Evolutionary conservation across 53 echinoderm and acorn worm genomes (phyloP).

Genomic region (Hippasteria phrygiana): DNA sequence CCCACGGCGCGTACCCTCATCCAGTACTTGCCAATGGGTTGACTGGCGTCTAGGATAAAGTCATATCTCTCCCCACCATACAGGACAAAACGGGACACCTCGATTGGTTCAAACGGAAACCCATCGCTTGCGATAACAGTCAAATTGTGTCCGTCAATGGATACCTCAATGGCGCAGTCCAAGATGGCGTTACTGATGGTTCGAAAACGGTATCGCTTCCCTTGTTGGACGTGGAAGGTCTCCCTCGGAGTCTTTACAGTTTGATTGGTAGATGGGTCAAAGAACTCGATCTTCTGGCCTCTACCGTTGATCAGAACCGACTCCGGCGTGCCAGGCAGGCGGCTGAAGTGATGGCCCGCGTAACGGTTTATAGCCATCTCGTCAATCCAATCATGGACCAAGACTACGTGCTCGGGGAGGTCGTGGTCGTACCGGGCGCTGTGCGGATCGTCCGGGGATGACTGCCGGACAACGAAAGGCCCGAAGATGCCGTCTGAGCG

Average conservation of each 20-base stretch:
- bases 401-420: conserved; percentile 63
- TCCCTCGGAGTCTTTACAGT: conserved; percentile 7
- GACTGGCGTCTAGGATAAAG: conserved; percentile 58
- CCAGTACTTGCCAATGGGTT: conserved; percentile 64
- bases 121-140: conserved; percentile 75
- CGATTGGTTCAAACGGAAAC: conserved; percentile 33
- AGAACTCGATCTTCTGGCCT: conserved; percentile 21
- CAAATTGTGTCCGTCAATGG: conserved; percentile 60
- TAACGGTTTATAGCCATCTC: background rate
- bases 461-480: conserved; percentile 78
- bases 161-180: conserved; percentile 30
- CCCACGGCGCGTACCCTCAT: conserved; percentile 54
- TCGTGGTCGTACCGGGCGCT: conserved; percentile 75
- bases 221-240: conserved; percentile 42
- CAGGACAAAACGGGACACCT: conserved; percentile 20
- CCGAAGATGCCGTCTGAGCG: conserved; percentile 75
- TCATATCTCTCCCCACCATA: conserved; percentile 58
- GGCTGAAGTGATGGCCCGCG: background rate
- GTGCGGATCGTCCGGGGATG: conserved; percentile 58
- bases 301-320: conserved; percentile 71
- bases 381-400: conserved; percentile 75
- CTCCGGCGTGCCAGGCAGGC: background rate
- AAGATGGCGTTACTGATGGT: conserved; percentile 32
- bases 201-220: conserved; percentile 64
- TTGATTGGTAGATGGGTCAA: background rate